Conservation (phyloP, 1,140 invertebrate species). For the Lysiphlebus fabarum region DNA sequence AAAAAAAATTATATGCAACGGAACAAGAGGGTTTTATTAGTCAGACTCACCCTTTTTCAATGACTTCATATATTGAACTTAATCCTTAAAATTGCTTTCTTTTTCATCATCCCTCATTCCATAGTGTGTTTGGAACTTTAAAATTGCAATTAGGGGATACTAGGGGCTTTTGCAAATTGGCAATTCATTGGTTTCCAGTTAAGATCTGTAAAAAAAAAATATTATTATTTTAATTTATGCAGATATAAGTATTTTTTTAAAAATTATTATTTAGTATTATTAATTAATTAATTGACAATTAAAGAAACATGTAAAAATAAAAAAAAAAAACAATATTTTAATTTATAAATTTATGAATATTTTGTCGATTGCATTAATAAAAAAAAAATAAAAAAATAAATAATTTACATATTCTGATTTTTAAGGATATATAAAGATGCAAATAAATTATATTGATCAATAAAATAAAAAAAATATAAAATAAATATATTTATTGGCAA, state of each 20-base stretch:
- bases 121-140: slow-evolving; percentile 25
- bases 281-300: too few relatives aligned
- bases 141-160: slow-evolving; percentile 38
- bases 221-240: too few relatives aligned
- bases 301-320: too few relatives aligned
- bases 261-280: too few relatives aligned
- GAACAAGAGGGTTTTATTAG: slow-evolving; percentile 37
- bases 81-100: slow-evolving; percentile 4
- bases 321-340: too few relatives aligned
- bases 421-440: background rate
- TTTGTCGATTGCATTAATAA: too few relatives aligned
- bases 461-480: slow-evolving; percentile 16
- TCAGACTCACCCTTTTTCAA: slow-evolving; percentile 38
- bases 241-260: too few relatives aligned
- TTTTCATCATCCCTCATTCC: slow-evolving; percentile 14
- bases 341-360: too few relatives aligned
- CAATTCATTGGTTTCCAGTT: slow-evolving; percentile 32
- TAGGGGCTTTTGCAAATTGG: slow-evolving; percentile 35
- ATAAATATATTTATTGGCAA: too few relatives aligned
- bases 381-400: too few relatives aligned
- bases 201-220: slow-evolving; percentile 1
- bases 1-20: slow-evolving; percentile 2
- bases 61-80: too few relatives aligned
- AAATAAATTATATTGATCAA: slow-evolving; percentile 24
- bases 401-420: too few relatives aligned